A percentile compares a stretch with the other conserved stretches of the same genome.
Evolutionary conservation across 2,113 vertebrate genomes (phyloP).

Genomic region (Rhodinocichla rosea): DNA sequence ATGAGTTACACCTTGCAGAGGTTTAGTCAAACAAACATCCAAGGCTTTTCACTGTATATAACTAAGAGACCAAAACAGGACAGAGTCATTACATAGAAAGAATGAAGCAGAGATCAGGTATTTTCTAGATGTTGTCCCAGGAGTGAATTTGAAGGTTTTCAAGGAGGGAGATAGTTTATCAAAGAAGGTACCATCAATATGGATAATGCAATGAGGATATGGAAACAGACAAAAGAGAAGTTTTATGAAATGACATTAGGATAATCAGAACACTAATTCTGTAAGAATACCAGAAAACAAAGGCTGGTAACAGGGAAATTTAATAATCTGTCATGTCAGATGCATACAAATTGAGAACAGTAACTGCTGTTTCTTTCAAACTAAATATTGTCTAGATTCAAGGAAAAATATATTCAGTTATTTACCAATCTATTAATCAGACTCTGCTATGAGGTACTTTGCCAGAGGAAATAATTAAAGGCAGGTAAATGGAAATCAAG

Average conservation of each 20-base stretch:
- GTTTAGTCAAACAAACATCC: not conserved
- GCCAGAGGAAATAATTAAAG: not conserved
- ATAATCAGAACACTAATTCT: conserved; percentile 7
- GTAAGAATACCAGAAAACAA: conserved; percentile 19
- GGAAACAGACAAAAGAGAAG: not conserved
- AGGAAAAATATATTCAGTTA: not conserved
- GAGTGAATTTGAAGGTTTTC: not conserved
- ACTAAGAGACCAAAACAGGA: not conserved
- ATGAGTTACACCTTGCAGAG: not conserved
- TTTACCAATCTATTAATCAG: not conserved
- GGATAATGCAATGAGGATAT: not conserved
- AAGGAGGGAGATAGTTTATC: not conserved
- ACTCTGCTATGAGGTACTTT: not conserved
- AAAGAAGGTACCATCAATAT: not conserved
- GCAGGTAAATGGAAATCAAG: not conserved
- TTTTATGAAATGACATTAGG: not conserved
- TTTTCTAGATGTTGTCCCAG: not conserved
- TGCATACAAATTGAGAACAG: not conserved
- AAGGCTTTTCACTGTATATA: not conserved
- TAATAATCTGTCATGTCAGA: not conserved
- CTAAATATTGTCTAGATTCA: not conserved
- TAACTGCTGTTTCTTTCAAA: not conserved
- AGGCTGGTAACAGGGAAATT: not conserved
- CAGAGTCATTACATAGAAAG: not conserved
- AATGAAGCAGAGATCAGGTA: not conserved